A percentile compares a stretch with the other conserved stretches of the same genome.
These are phyloP conservation scores for Scaptomyza caliginosa DNA, from an alignment of 2,888 invertebrate species.

Conservation along the genomic window DNA sequence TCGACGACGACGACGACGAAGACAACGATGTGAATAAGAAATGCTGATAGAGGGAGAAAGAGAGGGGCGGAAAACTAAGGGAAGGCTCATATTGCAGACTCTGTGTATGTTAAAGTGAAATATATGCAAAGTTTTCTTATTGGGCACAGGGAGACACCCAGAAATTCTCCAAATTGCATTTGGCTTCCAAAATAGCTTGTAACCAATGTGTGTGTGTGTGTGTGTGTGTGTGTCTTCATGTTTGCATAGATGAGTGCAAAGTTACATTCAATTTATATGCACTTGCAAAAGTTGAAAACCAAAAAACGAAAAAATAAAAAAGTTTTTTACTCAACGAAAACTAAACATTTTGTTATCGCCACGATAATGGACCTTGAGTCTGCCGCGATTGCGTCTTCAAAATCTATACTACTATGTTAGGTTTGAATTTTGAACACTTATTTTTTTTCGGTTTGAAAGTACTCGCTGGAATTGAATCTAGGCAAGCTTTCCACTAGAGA, in stretches of 20 bases:
- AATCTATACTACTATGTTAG: background rate
- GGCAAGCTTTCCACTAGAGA: background rate
- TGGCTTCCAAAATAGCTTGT: constrained; percentile 49
- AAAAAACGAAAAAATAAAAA: constrained; percentile 67
- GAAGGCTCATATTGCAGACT: constrained; percentile 18
- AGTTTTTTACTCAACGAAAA: constrained; percentile 68
- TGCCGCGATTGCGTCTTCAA: constrained; percentile 49
- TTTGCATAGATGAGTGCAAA: constrained; percentile 75
- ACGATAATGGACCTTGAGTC: constrained; percentile 65
- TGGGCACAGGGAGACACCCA: constrained; percentile 44
- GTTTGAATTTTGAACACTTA: background rate
- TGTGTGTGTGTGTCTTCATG: constrained; percentile 30
- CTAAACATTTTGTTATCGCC: constrained; percentile 77
- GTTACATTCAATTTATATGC: constrained; percentile 76
- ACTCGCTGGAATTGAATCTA: background rate
- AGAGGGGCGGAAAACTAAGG: background rate
- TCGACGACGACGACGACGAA: constrained; percentile 52
- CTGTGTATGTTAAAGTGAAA: constrained; percentile 56
- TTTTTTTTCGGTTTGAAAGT: background rate
- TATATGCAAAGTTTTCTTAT: constrained; percentile 70
- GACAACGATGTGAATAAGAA: constrained; percentile 20
- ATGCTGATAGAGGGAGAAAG: background rate
- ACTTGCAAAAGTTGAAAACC: constrained; percentile 72
- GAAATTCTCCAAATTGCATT: constrained; percentile 60
- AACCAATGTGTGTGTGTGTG: background rate